These are phyloP conservation scores for Phaetusa simplex DNA, from an alignment of 2,113 vertebrate genomes.

Conservation along the genomic window DNA sequence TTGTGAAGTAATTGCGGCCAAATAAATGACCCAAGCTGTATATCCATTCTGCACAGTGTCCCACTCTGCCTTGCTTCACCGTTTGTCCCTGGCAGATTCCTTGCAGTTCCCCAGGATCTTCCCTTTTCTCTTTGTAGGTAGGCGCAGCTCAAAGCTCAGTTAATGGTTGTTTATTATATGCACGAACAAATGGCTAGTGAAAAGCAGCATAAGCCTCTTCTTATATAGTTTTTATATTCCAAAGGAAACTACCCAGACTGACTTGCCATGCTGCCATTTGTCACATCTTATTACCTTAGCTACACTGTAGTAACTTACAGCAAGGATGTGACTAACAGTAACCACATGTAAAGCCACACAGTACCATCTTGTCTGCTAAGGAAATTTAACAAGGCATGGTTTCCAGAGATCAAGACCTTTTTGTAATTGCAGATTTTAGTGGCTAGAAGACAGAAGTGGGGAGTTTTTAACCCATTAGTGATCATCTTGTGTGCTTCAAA, in stretches of 20 bases:
- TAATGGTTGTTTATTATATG: slow-evolving; percentile 1
- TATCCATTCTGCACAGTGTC: neutral
- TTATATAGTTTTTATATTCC: neutral
- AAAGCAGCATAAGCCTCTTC: slow-evolving; percentile 50
- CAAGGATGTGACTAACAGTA: slow-evolving; percentile 76
- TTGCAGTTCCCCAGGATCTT: neutral
- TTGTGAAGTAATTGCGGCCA: neutral
- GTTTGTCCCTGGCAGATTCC: neutral
- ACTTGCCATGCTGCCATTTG: slow-evolving; percentile 64
- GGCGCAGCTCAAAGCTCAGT: neutral
- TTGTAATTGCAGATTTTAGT: slow-evolving; percentile 64
- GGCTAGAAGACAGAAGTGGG: neutral
- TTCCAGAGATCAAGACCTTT: slow-evolving; percentile 72
- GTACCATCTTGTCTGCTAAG: slow-evolving; percentile 60
- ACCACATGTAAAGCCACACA: slow-evolving; percentile 71
- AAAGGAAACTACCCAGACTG: slow-evolving; percentile 52
- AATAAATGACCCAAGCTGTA: neutral
- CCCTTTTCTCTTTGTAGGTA: neutral
- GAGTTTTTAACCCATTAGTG: slow-evolving; percentile 4
- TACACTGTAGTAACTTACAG: slow-evolving; percentile 70
- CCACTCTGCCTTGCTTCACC: neutral
- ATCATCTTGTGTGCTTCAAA: slow-evolving; percentile 24
- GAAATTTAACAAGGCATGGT: slow-evolving; percentile 72
- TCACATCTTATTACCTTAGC: slow-evolving; percentile 74
- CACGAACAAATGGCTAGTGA: slow-evolving; percentile 1